Conservation (phyloP, 2,113 vertebrate species). For the Peromyscus leucopus region DNA sequence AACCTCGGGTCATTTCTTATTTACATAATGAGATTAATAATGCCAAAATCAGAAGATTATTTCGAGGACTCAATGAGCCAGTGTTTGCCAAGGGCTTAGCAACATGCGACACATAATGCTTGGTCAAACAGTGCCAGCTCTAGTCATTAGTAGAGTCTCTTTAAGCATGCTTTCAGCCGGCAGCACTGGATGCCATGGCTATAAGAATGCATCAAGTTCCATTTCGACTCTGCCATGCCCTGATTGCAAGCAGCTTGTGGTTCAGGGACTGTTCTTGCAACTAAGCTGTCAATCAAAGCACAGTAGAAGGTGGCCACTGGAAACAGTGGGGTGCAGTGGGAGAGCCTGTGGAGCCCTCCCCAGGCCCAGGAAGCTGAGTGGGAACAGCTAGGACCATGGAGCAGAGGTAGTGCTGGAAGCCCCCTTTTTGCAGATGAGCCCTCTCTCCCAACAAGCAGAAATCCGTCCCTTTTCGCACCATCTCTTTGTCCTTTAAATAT, state of each 20-base stretch:
- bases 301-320: not conserved
- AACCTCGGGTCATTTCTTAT: constrained; percentile 26
- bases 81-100: constrained; percentile 53
- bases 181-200: not conserved
- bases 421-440: not conserved
- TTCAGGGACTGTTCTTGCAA: not conserved
- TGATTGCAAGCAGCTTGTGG: not conserved
- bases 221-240: not conserved
- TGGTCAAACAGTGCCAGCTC: constrained; percentile 22
- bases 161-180: not conserved
- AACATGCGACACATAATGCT: not conserved
- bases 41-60: constrained; percentile 47
- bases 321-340: rapidly evolving
- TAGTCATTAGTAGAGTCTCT: constrained; percentile 4
- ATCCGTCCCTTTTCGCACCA: not conserved
- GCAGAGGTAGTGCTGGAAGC: not conserved
- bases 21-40: constrained; percentile 45
- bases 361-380: not conserved
- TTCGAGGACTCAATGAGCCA: constrained; percentile 16
- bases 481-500: not conserved
- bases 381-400: not conserved
- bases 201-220: not conserved
- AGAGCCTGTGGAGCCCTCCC: not conserved
- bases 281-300: not conserved
- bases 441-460: rapidly evolving